Evolutionary conservation across 2,113 vertebrate species (phyloP), one percentile per base, ranked within the genome.

Genomic region (Megaceryle torquata): DNA sequence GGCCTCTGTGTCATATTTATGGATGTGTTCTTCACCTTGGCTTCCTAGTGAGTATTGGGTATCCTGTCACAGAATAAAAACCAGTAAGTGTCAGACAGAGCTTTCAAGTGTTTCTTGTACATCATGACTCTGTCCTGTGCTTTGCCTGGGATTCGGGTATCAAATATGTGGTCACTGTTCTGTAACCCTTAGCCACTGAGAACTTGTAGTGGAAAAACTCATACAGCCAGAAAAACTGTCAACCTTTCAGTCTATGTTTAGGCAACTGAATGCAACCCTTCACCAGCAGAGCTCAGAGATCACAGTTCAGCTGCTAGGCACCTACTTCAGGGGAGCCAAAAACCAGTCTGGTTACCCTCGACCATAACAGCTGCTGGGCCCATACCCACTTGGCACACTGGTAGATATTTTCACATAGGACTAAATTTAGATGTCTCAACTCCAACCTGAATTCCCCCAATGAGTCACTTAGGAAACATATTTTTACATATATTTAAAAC

Each of bases 261-360:
- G 29, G 15, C 3, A 33, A 28, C 5, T 13, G 13, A 74, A 53
- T 53, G 15, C 44, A 70, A 9, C 3, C 9, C 44, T 29, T 84
- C 0, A 0, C 13, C 7, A 33, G 24, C 1, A 7, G 12, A 77
- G 6, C 7, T 5, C 63, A 76, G 43, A 57, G 28, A 64, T 5
- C 3, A 29, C 1, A 3, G 25, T 13, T 76, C 50, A 77, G 26
- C 20, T 53, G 17, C 43, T 15, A 33, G 29, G 12, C n/a, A 53
- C 6, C 37, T 46, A 2, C 44, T 67, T 60, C 51, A 82, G 13
- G 10, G 6, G 8, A 82, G 33, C 2, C 1, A 6, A 89, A 91
- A 88, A 19, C 25, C 54, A 29, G 2, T 21, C 15, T 63, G 29
- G 9, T 70, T 91, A 21, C 3, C 11, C 44, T n/a, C 2, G 2